Conservation (phyloP, 2,113 vertebrate species). For the Pterocles burchelli region DNA sequence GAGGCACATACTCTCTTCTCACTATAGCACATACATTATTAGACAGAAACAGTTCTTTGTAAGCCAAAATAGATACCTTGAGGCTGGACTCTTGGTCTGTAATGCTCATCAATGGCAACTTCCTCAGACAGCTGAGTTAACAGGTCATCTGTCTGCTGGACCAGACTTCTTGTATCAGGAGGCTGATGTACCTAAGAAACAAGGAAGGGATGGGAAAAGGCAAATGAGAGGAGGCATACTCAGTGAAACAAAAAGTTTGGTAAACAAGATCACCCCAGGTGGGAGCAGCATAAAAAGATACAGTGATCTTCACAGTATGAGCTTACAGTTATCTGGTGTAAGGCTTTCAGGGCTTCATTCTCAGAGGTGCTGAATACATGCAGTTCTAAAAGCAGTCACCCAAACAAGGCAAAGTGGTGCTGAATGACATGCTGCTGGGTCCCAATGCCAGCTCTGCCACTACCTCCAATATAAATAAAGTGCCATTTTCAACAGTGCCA, state of each 20-base stretch:
- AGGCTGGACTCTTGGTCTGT: slow-evolving; percentile 48
- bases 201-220: background rate
- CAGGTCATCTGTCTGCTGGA: slow-evolving; percentile 86
- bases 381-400: background rate
- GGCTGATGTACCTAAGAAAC: slow-evolving; percentile 79
- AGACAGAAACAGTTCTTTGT: background rate
- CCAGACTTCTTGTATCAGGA: slow-evolving; percentile 82
- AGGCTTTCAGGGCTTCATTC: background rate
- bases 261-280: background rate
- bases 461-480: background rate
- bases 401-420: background rate
- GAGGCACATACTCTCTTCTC: background rate
- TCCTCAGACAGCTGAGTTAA: slow-evolving; percentile 88
- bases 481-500: background rate
- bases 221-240: background rate
- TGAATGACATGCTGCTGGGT: background rate
- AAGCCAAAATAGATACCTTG: slow-evolving; percentile 62
- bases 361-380: background rate
- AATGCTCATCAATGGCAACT: slow-evolving; percentile 82
- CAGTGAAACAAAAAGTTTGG: background rate
- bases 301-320: background rate
- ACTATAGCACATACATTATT: background rate
- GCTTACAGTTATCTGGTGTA: background rate
- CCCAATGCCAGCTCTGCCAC: background rate
- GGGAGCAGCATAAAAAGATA: background rate